Base-by-base conservation (phyloP, 2,113 vertebrate genomes). In the Mesocricetus auratus region DNA sequence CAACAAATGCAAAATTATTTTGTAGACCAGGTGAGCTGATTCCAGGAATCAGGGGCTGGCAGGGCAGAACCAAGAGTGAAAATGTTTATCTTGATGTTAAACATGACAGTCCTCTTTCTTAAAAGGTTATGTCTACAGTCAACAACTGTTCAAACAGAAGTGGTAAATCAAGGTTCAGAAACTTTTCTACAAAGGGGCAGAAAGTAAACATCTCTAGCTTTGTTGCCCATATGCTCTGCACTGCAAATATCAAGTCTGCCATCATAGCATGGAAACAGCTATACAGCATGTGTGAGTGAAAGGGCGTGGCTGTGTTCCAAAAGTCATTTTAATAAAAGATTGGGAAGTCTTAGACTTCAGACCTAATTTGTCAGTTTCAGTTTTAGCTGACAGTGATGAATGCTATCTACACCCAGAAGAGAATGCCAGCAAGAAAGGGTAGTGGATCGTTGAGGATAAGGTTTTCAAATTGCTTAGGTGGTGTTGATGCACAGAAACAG, bases 141-240 rank as follows among this genome's bases (percentile, higher is more conserved):
- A 60, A 89, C 21, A 66, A 88, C 69, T 90, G 29, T 92, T 74
- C 86, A 79, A 90, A 82, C 16, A 96, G 12, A 83, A 90, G 36
- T 88, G 69, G 86, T 92, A 87, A 42, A 69, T 11, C 64, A 50
- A 86, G 45, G 22, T 50, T 94, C 56, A 90, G 31, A 31, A 94
- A 74, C 13, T 96, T 86, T 92, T 79, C 69, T 94, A 58, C 64
- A 86, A 90, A 78, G 7, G 83, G n/a, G 10, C n/a, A 82, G 60
- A 60, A 31, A 94, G 17, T 60, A 91, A 90, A 45, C 77, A 62
- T 33, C 60, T 73, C 42, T 53, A 39, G 87, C 22, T 89, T 91
- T 91, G 87, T 47, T 47, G 17, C 33, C 73, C 42, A 42, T 50
- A 69, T 74, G 62, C 24, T 87, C 19, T 50, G 33, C 11, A 33